phyloP scores from a whole-genome alignment of 2,113 vertebrate genomes.

The Notarius lentiginosus region DNA sequence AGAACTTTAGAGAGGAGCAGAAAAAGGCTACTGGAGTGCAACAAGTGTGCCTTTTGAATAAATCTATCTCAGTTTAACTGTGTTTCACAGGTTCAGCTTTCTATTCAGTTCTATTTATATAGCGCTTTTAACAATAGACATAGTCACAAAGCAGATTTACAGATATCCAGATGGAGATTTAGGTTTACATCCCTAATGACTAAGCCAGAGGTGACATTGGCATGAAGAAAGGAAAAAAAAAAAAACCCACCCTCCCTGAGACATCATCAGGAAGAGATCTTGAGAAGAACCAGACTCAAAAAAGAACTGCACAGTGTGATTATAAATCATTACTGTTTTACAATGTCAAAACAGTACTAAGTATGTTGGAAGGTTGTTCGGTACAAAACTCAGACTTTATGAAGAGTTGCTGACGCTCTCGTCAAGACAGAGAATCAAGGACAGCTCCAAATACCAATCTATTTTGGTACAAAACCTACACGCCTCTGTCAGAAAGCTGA shows the following conservation, averaged over 20 bases:
- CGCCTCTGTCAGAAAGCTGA: no score
- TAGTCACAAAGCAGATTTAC: background rate
- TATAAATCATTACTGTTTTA: background rate
- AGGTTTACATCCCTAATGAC: background rate
- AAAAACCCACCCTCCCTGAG: background rate
- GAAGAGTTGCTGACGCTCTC: background rate
- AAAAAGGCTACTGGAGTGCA: background rate
- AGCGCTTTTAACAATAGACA: background rate
- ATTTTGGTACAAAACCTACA: no score
- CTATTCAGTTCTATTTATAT: background rate
- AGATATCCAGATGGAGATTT: background rate
- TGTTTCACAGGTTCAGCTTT: background rate
- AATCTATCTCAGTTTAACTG: background rate
- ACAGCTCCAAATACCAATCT: no score
- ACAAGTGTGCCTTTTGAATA: background rate
- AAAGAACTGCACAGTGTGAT: background rate
- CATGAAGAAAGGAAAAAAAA: no score
- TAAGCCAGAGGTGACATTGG: background rate
- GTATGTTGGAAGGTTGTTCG: background rate
- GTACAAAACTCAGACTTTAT: background rate
- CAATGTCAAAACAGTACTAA: background rate
- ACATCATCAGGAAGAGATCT: background rate
- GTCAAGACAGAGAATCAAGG: no score
- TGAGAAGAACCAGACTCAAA: background rate
- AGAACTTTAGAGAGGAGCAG: background rate